Base-by-base conservation (phyloP, 2,888 invertebrate genomes). In the Anaspis maculata region DNA sequence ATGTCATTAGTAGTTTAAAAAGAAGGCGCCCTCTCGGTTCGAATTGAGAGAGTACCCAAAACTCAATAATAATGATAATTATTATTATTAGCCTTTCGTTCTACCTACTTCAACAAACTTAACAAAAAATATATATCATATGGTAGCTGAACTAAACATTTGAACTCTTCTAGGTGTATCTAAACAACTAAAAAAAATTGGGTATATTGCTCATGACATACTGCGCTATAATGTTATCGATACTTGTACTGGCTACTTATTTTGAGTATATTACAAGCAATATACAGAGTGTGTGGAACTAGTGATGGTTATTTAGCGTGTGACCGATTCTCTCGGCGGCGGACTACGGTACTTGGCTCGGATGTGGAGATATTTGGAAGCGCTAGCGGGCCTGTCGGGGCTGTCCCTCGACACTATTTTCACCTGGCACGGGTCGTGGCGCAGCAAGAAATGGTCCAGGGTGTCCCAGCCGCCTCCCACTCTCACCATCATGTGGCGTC, bases 391-490 rank as follows among this genome's bases (percentile, higher is more conserved):
- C 39, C 56, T 47, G 36, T 57, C 27, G 34, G 52, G 51, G 41
- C 51, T 51, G 39, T 58, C 58, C 44, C 62, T 54, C 38, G 59
- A 45, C 46, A 62, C 39, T 53, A 69, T 57, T 52, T 62, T 66
- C 60, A 80, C 81, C 77, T 86, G 83, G 66, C 86, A 84, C 25
- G 89, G 88, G 65, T 87, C 86, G 69, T 89, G 88, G 42, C 88
- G 79, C 51, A 82, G 77, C 59, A 92, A 74, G 71, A 90, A 91
- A 70, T 91, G 88, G 65, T 91, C 90, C 62, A 92, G 69, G 11
- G 91, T 90, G 70, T 89, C 89, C 91, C 91, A 91, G 44, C 90
- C 90, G 45, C 91, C 92, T 39, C 91, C 92, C 30, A 91, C 90
- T 53, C 92, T 77, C 35, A 92, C 91, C 91, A 92, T 91, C 77